Conservation (phyloP, 2,113 vertebrate genomes). For the Cinclus mexicanus region DNA sequence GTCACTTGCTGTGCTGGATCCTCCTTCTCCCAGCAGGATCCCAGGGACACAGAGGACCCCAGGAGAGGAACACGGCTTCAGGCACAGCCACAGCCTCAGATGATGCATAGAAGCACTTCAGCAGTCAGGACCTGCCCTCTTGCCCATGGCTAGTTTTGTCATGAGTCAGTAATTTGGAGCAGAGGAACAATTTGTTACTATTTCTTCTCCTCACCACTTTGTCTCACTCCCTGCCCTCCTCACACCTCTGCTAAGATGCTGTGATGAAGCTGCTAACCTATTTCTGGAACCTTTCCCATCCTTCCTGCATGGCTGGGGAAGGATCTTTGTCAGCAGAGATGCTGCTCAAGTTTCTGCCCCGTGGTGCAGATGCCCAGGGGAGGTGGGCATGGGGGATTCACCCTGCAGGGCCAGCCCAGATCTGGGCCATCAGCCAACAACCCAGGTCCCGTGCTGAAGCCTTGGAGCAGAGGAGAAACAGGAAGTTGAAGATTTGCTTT, state of each 20-base stretch:
- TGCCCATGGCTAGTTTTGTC: accelerated
- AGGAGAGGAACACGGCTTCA: background rate
- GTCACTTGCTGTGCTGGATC: accelerated
- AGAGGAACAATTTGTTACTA: background rate
- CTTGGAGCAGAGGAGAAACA: background rate
- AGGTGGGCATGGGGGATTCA: background rate
- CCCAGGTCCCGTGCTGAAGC: background rate
- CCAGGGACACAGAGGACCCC: accelerated
- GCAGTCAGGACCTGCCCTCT: background rate
- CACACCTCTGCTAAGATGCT: background rate
- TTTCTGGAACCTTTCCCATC: background rate
- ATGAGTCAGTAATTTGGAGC: background rate
- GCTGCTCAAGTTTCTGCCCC: accelerated
- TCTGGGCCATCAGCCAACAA: background rate
- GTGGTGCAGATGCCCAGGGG: accelerated
- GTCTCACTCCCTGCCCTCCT: background rate
- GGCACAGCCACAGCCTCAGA: accelerated
- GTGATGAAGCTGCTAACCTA: accelerated
- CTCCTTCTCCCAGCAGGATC: background rate
- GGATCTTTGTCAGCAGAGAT: background rate
- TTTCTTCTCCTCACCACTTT: background rate
- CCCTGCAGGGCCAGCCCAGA: background rate
- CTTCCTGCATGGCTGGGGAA: background rate
- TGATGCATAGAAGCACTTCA: background rate
- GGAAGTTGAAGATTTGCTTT: background rate